Evolutionary conservation across 1,140 invertebrate species (phyloP).

Genomic region (Eubasilissa regina): DNA sequence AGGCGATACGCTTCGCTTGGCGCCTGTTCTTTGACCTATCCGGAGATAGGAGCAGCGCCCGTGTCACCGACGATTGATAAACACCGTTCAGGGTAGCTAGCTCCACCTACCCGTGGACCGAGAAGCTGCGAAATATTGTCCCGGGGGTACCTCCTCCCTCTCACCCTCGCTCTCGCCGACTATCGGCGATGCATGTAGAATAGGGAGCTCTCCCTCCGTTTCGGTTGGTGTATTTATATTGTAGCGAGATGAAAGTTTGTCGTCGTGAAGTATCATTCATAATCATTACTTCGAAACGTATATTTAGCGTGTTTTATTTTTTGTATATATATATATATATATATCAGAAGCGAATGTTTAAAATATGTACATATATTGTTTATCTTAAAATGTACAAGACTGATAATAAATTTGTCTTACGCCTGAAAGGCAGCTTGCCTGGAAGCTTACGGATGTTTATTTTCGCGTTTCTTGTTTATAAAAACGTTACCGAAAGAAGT

Average conservation of each 20-base stretch:
- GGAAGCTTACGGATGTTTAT: no score
- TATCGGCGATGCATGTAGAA: constrained; percentile 3
- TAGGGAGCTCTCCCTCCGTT: not conserved
- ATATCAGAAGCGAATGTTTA: no score
- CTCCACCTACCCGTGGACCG: constrained; percentile 1
- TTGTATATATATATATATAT: no score
- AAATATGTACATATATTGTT: no score
- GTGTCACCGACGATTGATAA: constrained; percentile 29
- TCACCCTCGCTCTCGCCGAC: not conserved
- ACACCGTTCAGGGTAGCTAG: constrained; percentile 1
- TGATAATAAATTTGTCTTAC: no score
- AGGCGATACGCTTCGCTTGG: constrained; percentile 25
- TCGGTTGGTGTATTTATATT: not conserved
- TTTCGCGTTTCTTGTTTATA: no score
- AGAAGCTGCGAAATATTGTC: constrained; percentile 18
- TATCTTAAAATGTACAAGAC: no score
- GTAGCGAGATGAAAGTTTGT: constrained; percentile 9
- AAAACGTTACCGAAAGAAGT: not conserved
- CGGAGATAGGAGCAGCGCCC: constrained; percentile 4
- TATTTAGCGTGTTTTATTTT: no score
- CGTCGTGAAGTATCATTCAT: not conserved
- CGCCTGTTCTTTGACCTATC: constrained; percentile 35
- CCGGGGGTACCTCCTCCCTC: not conserved
- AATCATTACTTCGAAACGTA: no score
- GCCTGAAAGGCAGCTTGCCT: no score